Evolutionary conservation across 1,140 invertebrate genomes (phyloP).

Genomic region (Tetragonula clypearis): DNA sequence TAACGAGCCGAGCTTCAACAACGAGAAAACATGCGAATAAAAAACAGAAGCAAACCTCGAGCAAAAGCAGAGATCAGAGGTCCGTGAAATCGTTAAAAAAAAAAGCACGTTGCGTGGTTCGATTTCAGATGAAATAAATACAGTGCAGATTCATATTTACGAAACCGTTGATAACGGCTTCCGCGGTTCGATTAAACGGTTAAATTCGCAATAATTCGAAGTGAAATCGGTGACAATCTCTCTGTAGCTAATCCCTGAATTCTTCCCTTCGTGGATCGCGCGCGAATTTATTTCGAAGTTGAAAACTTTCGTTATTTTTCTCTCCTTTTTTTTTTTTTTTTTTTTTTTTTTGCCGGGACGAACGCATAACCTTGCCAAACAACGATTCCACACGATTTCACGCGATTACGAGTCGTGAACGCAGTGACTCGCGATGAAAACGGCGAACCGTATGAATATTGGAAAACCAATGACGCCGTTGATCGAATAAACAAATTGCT

Average conservation of each 20-base stretch:
- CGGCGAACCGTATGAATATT: background rate
- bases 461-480: background rate
- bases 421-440: background rate
- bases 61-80: background rate
- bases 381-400: background rate
- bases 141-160: background rate
- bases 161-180: background rate
- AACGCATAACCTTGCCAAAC: background rate
- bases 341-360: background rate
- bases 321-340: too few species aligned
- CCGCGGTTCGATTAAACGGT: constrained; percentile 17
- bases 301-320: background rate
- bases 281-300: constrained; percentile 21
- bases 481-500: background rate
- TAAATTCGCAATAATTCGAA: constrained; percentile 9
- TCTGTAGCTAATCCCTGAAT: background rate
- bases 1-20: background rate
- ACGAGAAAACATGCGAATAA: background rate
- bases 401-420: background rate
- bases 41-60: background rate
- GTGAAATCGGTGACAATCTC: constrained; percentile 14
- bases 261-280: background rate
- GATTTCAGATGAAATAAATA: constrained; percentile 20
- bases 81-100: constrained; percentile 14
- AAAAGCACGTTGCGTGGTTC: background rate